phyloP scores from a whole-genome alignment of 2,797 vertebrate genomes.

The Gymnothorax reevesii region DNA sequence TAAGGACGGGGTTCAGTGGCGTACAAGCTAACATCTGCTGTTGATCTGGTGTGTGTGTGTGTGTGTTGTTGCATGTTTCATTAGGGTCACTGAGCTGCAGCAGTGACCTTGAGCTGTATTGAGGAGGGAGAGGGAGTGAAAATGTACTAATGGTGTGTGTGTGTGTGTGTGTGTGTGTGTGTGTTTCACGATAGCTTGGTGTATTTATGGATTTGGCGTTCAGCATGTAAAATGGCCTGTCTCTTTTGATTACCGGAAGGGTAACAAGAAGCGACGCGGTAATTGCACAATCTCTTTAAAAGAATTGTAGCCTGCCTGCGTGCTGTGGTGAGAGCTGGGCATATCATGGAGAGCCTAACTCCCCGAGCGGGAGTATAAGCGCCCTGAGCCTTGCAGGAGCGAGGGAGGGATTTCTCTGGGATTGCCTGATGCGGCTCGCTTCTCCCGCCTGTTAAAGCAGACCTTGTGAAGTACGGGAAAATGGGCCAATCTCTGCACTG shows the following conservation, averaged over 20 bases:
- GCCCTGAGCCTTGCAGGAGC: not conserved
- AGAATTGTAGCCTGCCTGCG: constrained; percentile 42
- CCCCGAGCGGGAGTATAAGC: not conserved
- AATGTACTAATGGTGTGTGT: not conserved
- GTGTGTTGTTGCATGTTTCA: not conserved
- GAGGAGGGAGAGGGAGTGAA: not conserved
- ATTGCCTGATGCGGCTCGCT: not conserved
- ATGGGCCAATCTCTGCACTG: not conserved
- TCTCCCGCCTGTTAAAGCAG: not conserved
- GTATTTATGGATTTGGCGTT: constrained; percentile 41
- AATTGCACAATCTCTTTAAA: constrained; percentile 48
- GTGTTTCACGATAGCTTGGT: constrained; percentile 21
- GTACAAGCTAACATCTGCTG: not conserved
- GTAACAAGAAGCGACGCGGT: constrained; percentile 45
- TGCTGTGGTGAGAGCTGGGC: constrained; percentile 32
- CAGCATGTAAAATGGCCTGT: constrained; percentile 47
- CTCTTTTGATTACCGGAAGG: constrained; percentile 33
- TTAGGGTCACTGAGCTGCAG: not conserved
- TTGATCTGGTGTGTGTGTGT: not conserved
- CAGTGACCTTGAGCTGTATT: not conserved
- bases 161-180: constrained; percentile 21
- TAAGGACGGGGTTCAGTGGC: no score
- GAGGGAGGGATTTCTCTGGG: not conserved
- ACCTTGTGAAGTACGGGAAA: not conserved
- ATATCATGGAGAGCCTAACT: constrained; percentile 26